Conservation (phyloP, 2,113 vertebrate species). For the Actinemys pallida region DNA sequence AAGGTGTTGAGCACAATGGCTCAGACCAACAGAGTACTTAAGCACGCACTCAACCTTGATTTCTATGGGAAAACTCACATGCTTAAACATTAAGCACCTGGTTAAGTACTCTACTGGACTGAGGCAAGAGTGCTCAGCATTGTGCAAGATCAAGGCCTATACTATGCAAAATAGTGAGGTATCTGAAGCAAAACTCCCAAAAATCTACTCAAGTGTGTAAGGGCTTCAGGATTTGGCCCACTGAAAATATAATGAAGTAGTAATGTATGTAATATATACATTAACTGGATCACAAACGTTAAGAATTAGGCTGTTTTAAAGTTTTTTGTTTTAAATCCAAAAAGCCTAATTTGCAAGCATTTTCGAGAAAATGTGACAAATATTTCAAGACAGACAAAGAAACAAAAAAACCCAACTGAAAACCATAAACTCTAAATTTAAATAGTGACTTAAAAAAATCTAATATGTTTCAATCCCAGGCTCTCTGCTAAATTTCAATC, state of each 20-base stretch:
- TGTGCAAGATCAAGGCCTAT: not conserved
- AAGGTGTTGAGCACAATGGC: not conserved
- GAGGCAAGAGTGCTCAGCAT: not conserved
- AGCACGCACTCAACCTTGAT: not conserved
- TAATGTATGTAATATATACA: rapidly evolving
- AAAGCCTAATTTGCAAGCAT: not conserved
- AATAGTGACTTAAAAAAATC: not conserved
- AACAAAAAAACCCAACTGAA: not conserved
- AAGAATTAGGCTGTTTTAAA: not conserved
- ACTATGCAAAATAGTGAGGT: not conserved
- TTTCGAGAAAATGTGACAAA: not conserved
- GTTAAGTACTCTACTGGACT: not conserved
- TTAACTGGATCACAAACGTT: not conserved
- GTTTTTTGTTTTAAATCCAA: not conserved
- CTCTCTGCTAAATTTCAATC: not conserved
- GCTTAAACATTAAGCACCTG: not conserved
- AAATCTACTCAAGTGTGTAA: not conserved
- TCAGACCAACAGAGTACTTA: not conserved
- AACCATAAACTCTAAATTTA: not conserved
- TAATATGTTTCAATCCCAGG: not conserved
- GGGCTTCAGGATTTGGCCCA: not conserved
- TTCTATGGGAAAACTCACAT: not conserved
- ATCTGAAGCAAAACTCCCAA: not conserved
- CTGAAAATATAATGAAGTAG: not conserved
- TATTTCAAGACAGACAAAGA: not conserved